Evolutionary conservation across 2,888 invertebrate species (phyloP).

Genomic region (Acrobasis repandana): DNA sequence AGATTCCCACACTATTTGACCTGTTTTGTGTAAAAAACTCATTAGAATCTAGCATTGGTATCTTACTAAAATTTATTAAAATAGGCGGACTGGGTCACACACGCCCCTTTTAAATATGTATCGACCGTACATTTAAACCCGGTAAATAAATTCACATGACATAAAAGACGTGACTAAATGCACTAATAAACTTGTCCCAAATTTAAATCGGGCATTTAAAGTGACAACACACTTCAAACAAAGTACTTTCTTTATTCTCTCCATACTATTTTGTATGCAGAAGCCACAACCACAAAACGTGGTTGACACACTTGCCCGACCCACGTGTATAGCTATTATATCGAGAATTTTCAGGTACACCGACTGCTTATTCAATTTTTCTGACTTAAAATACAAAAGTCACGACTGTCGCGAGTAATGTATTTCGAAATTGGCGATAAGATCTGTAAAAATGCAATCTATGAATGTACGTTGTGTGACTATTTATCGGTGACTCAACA

Average conservation of each 20-base stretch:
- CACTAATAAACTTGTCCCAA: neutral
- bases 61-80: too few species aligned
- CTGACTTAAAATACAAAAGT: neutral
- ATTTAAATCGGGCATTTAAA: conserved; percentile 23
- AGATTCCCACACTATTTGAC: too few species aligned
- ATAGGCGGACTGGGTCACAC: too few species aligned
- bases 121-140: too few species aligned
- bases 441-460: conserved; percentile 20
- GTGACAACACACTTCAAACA: conserved; percentile 41
- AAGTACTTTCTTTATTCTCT: conserved; percentile 61
- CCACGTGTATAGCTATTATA: conserved; percentile 21
- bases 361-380: conserved; percentile 28
- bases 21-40: too few species aligned
- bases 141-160: too few species aligned
- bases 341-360: conserved; percentile 36
- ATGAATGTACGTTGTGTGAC: conserved; percentile 26
- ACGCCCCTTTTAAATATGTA: too few species aligned
- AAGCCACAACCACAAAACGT: conserved; percentile 42
- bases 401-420: conserved; percentile 33
- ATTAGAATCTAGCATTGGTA: too few species aligned
- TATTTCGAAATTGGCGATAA: conserved; percentile 27
- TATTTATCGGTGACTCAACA: conserved; percentile 42
- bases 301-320: conserved; percentile 50
- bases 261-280: conserved; percentile 54
- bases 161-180: neutral